phyloP scores from a whole-genome alignment of 2,797 vertebrate species.

The Ceryle rudis region DNA sequence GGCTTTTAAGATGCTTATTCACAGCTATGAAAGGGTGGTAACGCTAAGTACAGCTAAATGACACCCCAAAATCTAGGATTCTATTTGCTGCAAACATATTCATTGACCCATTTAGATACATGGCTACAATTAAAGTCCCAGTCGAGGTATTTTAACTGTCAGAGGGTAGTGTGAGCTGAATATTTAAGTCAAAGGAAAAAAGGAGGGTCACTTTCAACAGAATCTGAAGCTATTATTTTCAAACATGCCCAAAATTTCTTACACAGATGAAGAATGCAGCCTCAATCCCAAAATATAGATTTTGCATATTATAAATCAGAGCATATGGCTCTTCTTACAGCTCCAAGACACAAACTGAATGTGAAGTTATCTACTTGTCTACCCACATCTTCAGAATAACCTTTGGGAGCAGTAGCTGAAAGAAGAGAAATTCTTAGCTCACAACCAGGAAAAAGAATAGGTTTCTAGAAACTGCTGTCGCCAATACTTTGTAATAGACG shows the following conservation, averaged over 20 bases:
- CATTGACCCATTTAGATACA: neutral
- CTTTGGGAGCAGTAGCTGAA: slow-evolving; percentile 38
- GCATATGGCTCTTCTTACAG: slow-evolving; percentile 58
- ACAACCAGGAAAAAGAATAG: neutral
- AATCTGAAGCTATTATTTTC: neutral
- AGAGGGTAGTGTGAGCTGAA: neutral
- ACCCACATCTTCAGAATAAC: slow-evolving; percentile 48
- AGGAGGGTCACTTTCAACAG: neutral
- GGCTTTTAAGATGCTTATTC: neutral
- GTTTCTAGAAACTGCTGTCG: neutral
- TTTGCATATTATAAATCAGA: slow-evolving; percentile 46
- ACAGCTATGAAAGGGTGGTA: neutral
- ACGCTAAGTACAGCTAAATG: neutral
- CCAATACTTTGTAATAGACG: neutral
- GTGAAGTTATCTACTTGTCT: slow-evolving; percentile 29
- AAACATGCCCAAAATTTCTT: neutral
- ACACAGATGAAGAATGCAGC: slow-evolving; percentile 5
- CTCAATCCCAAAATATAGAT: slow-evolving; percentile 29
- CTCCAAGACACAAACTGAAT: slow-evolving; percentile 15
- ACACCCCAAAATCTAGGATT: neutral
- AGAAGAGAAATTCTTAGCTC: neutral
- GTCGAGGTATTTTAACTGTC: neutral
- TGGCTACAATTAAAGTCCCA: neutral
- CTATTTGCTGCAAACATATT: neutral
- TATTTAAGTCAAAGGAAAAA: neutral